Percentiles rank a stretch among this genome's conserved stretches.
Evolutionary conservation across 2,113 vertebrate genomes (phyloP).

Genomic region (Globicephala melas): DNA sequence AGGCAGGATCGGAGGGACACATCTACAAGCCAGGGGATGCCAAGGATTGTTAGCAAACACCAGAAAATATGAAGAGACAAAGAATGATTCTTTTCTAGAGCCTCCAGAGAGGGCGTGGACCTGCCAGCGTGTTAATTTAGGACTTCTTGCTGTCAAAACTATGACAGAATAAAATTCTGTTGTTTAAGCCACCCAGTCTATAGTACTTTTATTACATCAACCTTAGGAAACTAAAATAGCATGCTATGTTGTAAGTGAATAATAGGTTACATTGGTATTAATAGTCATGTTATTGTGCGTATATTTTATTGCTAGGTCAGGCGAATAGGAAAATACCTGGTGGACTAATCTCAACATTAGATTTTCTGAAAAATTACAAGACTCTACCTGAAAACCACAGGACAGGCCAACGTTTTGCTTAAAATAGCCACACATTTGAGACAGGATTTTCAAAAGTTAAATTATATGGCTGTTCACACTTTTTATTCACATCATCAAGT

Average conservation of each 20-base stretch:
- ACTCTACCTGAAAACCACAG: background rate
- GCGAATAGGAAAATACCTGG: background rate
- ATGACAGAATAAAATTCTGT: background rate
- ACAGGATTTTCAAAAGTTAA: background rate
- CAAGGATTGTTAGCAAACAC: background rate
- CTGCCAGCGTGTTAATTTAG: background rate
- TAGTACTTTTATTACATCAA: background rate
- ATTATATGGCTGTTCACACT: background rate
- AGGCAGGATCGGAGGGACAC: background rate
- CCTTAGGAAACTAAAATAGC: background rate
- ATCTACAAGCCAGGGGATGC: background rate
- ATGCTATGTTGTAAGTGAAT: background rate
- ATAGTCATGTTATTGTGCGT: background rate
- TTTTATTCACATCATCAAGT: background rate
- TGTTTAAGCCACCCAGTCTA: background rate
- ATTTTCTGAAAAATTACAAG: background rate
- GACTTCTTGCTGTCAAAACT: background rate
- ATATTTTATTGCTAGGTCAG: background rate
- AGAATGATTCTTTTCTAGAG: background rate
- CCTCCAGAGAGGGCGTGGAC: background rate
- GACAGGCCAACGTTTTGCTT: background rate
- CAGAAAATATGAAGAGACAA: background rate
- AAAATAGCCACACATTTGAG: background rate
- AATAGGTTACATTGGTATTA: background rate
- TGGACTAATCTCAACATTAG: background rate